phyloP scores from a whole-genome alignment of 2,888 invertebrate species.

The Atethmia centrago region DNA sequence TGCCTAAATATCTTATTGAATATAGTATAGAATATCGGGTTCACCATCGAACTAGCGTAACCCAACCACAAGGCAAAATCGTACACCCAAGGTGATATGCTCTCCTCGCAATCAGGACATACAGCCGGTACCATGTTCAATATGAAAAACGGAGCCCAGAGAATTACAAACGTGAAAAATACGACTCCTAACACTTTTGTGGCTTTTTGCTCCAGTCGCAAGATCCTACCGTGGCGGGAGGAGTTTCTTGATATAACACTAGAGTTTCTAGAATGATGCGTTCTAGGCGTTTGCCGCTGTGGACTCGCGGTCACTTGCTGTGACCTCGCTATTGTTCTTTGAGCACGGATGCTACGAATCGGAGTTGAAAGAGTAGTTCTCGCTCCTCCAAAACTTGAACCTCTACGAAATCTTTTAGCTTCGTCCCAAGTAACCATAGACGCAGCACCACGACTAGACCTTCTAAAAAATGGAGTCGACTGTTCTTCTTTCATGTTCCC shows the following conservation, averaged over 20 bases:
- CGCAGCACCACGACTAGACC: conserved; percentile 92
- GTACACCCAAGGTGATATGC: conserved; percentile 94
- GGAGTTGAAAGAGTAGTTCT: conserved; percentile 91
- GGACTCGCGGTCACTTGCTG: conserved; percentile 82
- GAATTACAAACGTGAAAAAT: conserved; percentile 97
- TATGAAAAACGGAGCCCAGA: conserved; percentile 99
- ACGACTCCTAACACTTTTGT: conserved; percentile 98
- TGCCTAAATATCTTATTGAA: conserved; percentile 98
- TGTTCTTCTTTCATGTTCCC: conserved; percentile 83
- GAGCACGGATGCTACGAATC: conserved; percentile 79
- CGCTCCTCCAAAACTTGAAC: conserved; percentile 93
- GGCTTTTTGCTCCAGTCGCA: conserved; percentile 98
- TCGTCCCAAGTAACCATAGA: conserved; percentile 95
- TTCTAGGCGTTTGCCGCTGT: conserved; percentile 90
- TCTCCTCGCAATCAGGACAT: conserved; percentile 94
- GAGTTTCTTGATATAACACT: conserved; percentile 95
- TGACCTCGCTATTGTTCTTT: conserved; percentile 81
- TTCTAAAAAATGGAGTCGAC: conserved; percentile 87
- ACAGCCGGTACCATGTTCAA: conserved; percentile 96
- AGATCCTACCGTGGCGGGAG: conserved; percentile 95
- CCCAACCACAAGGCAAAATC: conserved; percentile 98
- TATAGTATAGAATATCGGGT: conserved; percentile 98
- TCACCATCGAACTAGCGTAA: conserved; percentile 98
- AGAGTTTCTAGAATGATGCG: conserved; percentile 94
- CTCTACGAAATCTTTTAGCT: conserved; percentile 91